Base-by-base conservation (phyloP, 2,797 vertebrate genomes). In the Brachyalestes nurse region DNA sequence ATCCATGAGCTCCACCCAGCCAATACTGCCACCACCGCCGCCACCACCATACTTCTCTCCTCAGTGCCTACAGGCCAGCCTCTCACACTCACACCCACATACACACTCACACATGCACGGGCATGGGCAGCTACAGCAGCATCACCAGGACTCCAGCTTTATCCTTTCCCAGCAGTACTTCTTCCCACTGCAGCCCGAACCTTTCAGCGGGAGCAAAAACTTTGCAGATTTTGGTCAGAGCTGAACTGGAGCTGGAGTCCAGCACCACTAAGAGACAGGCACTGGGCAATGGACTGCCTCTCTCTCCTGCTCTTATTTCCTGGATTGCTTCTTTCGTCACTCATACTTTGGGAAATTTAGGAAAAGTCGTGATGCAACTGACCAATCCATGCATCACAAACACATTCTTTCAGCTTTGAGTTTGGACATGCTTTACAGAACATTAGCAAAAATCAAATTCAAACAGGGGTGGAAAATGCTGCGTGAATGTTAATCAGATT, bases 101-200 rank as follows among this genome's bases (percentile, higher is more conserved):
- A 66, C 93, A 93, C 77, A 49, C 49, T 40, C 72, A 67, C 89
- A 88, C 42, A 88, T 88, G 25, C 88, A 74, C 21, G 16, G 40
- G 13, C 82, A 82, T 65, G 51, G 64, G 47, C 93, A 93, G 0
- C 53, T 93, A 55, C 84, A 86, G 55, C 78, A 87, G 55, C 81
- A 87, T 0, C 73, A 95, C 65, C 96, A 92, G 86, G 82, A 76
- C 75, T 17, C 96, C 0, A 92, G 94, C 40, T 98, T 97, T 89
- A 93, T 97, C 66, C 90, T 97, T 80, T 95, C 97, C 0, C 94
- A 97, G n/a, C 97, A 97, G 1, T 99, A 96, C 92, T 97, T 97
- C 81, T 98, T 96, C 87, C 94, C 96, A 0, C 86, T 97, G 81
- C 96, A 96, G 86, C 91, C 96, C 0, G 98, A 98, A 55, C 90